phyloP scores from a whole-genome alignment of 2,113 vertebrate genomes.

The Zonotrichia leucophrys region DNA sequence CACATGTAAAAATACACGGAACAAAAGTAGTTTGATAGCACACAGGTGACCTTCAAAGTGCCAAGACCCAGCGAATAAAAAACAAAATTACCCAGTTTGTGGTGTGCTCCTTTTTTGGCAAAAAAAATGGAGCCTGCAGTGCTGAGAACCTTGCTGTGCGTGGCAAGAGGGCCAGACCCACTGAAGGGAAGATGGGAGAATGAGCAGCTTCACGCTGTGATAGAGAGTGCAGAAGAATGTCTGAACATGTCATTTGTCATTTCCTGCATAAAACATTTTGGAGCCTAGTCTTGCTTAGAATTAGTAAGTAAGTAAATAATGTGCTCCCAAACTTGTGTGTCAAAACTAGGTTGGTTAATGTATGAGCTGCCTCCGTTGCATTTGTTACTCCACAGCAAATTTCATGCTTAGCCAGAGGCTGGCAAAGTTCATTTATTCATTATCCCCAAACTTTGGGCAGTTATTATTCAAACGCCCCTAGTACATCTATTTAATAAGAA shows the following conservation, averaged over 20 bases:
- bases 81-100: neutral
- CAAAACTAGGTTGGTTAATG: slow-evolving; percentile 8
- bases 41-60: neutral
- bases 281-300: neutral
- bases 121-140: neutral
- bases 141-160: rapidly evolving
- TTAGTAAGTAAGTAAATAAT: neutral
- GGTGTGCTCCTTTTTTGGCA: neutral
- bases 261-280: neutral
- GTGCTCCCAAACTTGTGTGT: neutral
- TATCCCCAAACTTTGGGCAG: slow-evolving; percentile 13
- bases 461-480: slow-evolving; percentile 20
- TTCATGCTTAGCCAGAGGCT: slow-evolving; percentile 58
- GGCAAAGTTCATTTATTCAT: slow-evolving; percentile 60
- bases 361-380: neutral
- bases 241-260: neutral
- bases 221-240: neutral
- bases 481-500: slow-evolving; percentile 49
- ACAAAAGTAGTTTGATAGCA: neutral
- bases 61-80: neutral
- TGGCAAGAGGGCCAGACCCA: neutral
- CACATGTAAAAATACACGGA: neutral
- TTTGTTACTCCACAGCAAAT: slow-evolving; percentile 38
- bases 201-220: neutral
- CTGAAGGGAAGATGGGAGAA: neutral